Conservation (phyloP, 2,888 invertebrate species). For the Drepana falcataria region DNA sequence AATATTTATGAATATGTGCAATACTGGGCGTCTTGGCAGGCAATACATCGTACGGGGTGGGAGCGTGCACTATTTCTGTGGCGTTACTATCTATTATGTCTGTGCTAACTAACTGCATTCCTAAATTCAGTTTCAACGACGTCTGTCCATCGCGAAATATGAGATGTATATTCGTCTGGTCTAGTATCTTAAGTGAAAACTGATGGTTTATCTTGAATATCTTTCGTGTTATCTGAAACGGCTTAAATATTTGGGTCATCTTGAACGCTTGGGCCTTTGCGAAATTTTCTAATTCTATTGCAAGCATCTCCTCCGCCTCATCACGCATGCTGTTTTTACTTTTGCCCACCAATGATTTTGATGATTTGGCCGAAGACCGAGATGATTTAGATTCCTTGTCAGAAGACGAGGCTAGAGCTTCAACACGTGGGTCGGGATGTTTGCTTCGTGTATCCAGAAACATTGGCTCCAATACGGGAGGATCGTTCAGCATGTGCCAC, state of each 20-base stretch:
- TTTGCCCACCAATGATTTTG: neutral
- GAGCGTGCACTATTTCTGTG: conserved; percentile 27
- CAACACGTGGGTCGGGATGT: conserved; percentile 5
- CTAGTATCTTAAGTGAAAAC: conserved; percentile 43
- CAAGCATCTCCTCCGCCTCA: conserved; percentile 21
- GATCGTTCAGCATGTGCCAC: conserved; percentile 54
- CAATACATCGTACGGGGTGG: conserved; percentile 30
- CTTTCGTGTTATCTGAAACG: conserved; percentile 44
- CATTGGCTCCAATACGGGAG: conserved; percentile 35
- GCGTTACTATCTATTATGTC: conserved; percentile 49
- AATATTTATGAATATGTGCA: conserved; percentile 21
- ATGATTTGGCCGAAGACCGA: neutral
- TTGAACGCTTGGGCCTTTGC: conserved; percentile 32
- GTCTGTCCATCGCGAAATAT: conserved; percentile 31
- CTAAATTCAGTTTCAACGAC: conserved; percentile 41
- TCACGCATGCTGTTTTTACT: neutral
- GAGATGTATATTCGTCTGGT: conserved; percentile 43
- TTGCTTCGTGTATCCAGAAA: conserved; percentile 24
- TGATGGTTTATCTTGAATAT: conserved; percentile 43
- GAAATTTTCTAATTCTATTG: conserved; percentile 40
- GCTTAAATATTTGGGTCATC: conserved; percentile 32
- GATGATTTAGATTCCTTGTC: neutral
- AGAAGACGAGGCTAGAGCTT: neutral
- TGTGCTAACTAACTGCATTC: conserved; percentile 54
- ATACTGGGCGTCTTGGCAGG: conserved; percentile 25